Base-by-base conservation (phyloP, 2,888 invertebrate genomes). In the Ennomos quercinarius region DNA sequence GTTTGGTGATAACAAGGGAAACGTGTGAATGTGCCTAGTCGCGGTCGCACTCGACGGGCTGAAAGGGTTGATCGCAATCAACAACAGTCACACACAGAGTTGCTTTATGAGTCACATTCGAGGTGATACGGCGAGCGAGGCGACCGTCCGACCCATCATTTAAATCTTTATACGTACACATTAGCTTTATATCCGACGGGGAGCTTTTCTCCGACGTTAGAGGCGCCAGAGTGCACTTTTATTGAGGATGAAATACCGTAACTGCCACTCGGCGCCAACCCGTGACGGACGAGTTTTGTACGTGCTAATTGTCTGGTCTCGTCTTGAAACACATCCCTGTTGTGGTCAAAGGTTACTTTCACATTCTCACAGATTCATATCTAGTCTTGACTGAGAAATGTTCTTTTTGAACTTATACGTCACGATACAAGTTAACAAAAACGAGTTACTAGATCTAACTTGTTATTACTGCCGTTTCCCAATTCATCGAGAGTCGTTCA, bases 191-290 rank as follows among this genome's bases (percentile, higher is more conserved):
- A 85, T 86, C 76, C 84, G 72, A 70, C 81, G 71, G 82, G 84
- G 84, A 86, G 85, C 81, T 84, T 84, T 69, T 82, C 84, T 81
- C 78, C 78, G 76, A 76, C 77, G 79, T 81, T 82, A 78, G 82
- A 79, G 84, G 78, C 82, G 84, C 81, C 84, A 78, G 84, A 89
- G 90, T 90, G 90, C 90, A 90, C 84, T 90, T 89, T 89, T 89
- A 89, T 89, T 86, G 87, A 81, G 86, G 85, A 87, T 88, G 87
- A 89, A 89, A 89, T 89, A 87, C 81, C 82, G 84, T 88, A 90
- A 90, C 88, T 88, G 88, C 84, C 85, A 83, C 87, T 87, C 86
- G 83, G 84, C 84, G 84, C 81, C 81, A 77, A 76, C 76, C 83
- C 86, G 82, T 85, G 86, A 86, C 85, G 81, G 87, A 86, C 83